Percentiles rank a stretch among this genome's conserved stretches.
Conservation (phyloP, 2,888 invertebrate species). For the Diaprepes abbreviatus region DNA sequence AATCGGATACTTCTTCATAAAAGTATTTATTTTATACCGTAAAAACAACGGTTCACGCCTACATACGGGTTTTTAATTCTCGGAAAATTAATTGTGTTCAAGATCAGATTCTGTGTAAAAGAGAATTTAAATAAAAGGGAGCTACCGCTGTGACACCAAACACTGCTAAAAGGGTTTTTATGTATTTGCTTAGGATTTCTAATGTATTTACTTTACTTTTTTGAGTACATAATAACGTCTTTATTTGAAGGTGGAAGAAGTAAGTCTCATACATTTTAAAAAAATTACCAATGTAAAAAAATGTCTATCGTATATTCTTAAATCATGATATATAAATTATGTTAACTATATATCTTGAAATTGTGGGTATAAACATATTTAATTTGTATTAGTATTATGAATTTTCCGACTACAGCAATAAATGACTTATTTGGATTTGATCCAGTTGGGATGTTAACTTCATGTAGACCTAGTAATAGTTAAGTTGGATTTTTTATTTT, state of each 20-base stretch:
- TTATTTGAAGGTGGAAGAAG: background rate
- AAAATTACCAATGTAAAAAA: background rate
- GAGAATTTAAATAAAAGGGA: background rate
- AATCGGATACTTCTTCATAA: background rate
- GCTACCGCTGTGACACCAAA: background rate
- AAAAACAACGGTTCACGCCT: background rate
- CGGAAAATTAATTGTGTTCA: background rate
- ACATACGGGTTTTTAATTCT: background rate
- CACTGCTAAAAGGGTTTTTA: background rate
- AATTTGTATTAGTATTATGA: too few species aligned
- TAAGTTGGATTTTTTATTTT: too few species aligned
- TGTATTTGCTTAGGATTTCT: background rate
- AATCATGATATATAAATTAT: background rate
- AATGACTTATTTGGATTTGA: too few species aligned
- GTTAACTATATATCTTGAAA: too few species aligned
- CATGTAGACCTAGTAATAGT: too few species aligned
- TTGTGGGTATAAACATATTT: too few species aligned
- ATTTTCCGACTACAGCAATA: too few species aligned
- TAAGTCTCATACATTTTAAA: background rate
- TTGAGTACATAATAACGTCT: background rate
- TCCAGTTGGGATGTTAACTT: too few species aligned
- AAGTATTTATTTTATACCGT: background rate
- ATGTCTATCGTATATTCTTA: background rate
- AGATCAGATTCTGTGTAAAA: background rate
- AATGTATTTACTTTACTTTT: constrained; percentile 1